Base-by-base conservation (phyloP, 2,888 invertebrate species). In the Tipula confusa region DNA sequence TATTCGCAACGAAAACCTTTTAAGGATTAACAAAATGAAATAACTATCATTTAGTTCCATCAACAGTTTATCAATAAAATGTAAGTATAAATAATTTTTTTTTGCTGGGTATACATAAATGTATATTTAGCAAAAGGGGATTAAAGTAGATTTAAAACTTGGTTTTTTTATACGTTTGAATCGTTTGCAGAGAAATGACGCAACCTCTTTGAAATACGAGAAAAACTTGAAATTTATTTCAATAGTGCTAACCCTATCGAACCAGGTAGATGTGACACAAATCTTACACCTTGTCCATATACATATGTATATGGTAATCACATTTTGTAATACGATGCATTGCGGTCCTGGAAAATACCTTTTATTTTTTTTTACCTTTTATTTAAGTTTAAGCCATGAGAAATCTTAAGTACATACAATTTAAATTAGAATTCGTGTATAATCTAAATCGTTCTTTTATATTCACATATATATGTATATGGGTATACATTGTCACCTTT, bases 401-500 rank as follows among this genome's bases (percentile, higher is more conserved):
- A 64, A 64, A 64, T 64, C 64, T 64, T 64, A 24, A 24, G 64
- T 64, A 64, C 64, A 64, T 33, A 9, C 64, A 64, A 64, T 64
- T 64, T 64, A 64, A 64, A 64, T 64, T 64, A 18, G 24, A 24
- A 64, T 64, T 64, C 24, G 18, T 24, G 2, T 43, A 6, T 43
- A 43, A 64, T 64, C 64, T 64, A 24, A 64, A 64, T 24, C 24
- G 64, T 64, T 24, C 24, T 64, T 18, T 64, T 64, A 24, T 43
- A 43, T 43, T n/a, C n/a, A 43, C 0, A 43, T 43, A 43, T 15
- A 0, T 15, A 5, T 43, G 15, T 43, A 43, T 64, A 64, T 64
- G 64, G 64, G 64, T 64, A 64, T 15, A n/a, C 43, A 43, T 64
- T 64, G 64, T 64, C 64, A 64, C 64, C 64, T 64, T 64, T 64